Conservation (phyloP, 2,113 vertebrate species). For the Thalassarche chlororhynchos region DNA sequence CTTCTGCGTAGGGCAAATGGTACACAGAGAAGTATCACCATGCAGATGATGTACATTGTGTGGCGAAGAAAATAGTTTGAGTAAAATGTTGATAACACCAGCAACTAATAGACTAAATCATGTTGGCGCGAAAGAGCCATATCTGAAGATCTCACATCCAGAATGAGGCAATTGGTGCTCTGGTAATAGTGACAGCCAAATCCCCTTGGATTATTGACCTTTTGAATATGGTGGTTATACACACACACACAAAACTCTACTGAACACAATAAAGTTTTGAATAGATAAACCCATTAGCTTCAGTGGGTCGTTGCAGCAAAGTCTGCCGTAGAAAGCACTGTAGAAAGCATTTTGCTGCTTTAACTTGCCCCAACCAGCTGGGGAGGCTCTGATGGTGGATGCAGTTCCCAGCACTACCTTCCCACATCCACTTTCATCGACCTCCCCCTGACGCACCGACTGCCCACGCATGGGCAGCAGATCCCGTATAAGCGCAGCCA, state of each 20-base stretch:
- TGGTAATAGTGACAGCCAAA: neutral
- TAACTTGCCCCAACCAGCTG: neutral
- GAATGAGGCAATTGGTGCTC: neutral
- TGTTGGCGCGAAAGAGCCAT: neutral
- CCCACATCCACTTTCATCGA: neutral
- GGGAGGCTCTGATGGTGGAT: neutral
- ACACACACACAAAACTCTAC: neutral
- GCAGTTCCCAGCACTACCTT: neutral
- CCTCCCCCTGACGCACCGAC: fast-evolving
- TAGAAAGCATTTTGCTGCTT: neutral
- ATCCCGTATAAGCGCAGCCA: fast-evolving
- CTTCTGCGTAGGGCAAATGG: neutral
- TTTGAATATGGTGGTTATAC: neutral
- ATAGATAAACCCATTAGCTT: no score
- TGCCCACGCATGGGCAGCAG: fast-evolving
- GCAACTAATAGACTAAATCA: neutral
- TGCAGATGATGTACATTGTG: neutral
- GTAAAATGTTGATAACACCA: neutral
- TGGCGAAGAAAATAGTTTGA: neutral
- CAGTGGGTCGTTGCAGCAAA: neutral
- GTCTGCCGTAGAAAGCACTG: neutral
- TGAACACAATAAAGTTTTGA: neutral
- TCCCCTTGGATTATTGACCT: neutral
- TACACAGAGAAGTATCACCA: neutral
- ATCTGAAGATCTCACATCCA: neutral